phyloP scores from a whole-genome alignment of 2,888 invertebrate genomes.

The Galerucella pusilla region DNA sequence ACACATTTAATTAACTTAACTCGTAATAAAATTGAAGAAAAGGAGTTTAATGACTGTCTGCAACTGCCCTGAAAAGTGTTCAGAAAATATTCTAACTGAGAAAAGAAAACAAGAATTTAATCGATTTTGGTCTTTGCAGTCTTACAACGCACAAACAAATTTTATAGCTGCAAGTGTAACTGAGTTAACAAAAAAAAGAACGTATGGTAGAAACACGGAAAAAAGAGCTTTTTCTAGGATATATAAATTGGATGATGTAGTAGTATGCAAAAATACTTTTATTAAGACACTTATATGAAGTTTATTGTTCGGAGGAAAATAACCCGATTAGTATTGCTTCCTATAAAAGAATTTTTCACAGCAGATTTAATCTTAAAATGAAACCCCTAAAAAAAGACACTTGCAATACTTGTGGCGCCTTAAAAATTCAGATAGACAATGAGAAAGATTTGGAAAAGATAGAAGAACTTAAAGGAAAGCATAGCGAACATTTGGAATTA shows the following conservation, averaged over 20 bases:
- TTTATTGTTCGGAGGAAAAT: constrained; percentile 34
- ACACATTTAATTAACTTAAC: too few relatives aligned
- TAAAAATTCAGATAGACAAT: constrained; percentile 42
- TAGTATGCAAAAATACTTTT: constrained; percentile 38
- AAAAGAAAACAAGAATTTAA: constrained; percentile 38
- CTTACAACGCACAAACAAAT: constrained; percentile 42
- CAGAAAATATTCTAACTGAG: constrained; percentile 33
- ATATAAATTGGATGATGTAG: neutral
- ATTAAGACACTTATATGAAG: constrained; percentile 41
- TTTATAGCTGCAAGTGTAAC: constrained; percentile 42
- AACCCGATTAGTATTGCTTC: constrained; percentile 32
- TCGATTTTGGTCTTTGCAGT: constrained; percentile 44
- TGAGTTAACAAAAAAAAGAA: constrained; percentile 35
- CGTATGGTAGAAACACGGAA: constrained; percentile 26
- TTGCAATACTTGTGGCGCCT: constrained; percentile 42
- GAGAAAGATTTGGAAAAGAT: constrained; percentile 39
- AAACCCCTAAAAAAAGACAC: constrained; percentile 42
- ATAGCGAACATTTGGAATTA: constrained; percentile 35
- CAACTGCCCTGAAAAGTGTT: neutral
- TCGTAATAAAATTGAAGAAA: neutral
- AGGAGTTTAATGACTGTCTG: neutral
- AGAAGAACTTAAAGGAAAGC: constrained; percentile 31
- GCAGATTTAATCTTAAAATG: constrained; percentile 40
- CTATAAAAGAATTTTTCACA: constrained; percentile 39
- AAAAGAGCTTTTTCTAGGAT: neutral